Evolutionary conservation across 1,140 invertebrate genomes (phyloP).

Genomic region (Diorhabda elongata): DNA sequence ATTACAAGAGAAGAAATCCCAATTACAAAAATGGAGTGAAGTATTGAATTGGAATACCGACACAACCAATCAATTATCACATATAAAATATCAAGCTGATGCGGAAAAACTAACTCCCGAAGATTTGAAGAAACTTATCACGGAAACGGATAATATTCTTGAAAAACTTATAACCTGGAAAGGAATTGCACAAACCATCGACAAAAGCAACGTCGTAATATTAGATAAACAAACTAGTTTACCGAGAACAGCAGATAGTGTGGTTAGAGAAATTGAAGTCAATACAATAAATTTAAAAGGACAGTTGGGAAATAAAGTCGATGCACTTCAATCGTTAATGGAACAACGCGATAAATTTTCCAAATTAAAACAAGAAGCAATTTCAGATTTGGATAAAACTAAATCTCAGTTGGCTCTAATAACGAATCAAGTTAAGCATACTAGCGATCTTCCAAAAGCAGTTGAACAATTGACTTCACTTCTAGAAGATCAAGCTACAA

Average conservation of each 20-base stretch:
- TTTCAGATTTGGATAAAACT: slow-evolving; percentile 58
- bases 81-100: slow-evolving; percentile 74
- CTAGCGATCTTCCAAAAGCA: slow-evolving; percentile 57
- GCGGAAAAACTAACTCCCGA: slow-evolving; percentile 62
- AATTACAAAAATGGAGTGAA: slow-evolving; percentile 79
- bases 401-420: slow-evolving; percentile 54
- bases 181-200: slow-evolving; percentile 62
- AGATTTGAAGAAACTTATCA: slow-evolving; percentile 61
- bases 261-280: slow-evolving; percentile 68
- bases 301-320: slow-evolving; percentile 60
- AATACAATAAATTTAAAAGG: slow-evolving; percentile 61
- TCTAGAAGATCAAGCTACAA: slow-evolving; percentile 53
- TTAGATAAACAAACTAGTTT: slow-evolving; percentile 63
- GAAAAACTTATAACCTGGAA: slow-evolving; percentile 67
- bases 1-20: slow-evolving; percentile 67
- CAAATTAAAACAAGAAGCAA: slow-evolving; percentile 60
- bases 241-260: slow-evolving; percentile 62
- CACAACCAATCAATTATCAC: slow-evolving; percentile 72
- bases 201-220: slow-evolving; percentile 59
- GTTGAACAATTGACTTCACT: slow-evolving; percentile 56
- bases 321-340: slow-evolving; percentile 64
- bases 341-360: slow-evolving; percentile 66
- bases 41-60: slow-evolving; percentile 77
- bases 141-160: slow-evolving; percentile 63
- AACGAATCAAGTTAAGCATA: slow-evolving; percentile 49